Conservation (phyloP, 2,797 vertebrate species). For the Smutsia temminckii region DNA sequence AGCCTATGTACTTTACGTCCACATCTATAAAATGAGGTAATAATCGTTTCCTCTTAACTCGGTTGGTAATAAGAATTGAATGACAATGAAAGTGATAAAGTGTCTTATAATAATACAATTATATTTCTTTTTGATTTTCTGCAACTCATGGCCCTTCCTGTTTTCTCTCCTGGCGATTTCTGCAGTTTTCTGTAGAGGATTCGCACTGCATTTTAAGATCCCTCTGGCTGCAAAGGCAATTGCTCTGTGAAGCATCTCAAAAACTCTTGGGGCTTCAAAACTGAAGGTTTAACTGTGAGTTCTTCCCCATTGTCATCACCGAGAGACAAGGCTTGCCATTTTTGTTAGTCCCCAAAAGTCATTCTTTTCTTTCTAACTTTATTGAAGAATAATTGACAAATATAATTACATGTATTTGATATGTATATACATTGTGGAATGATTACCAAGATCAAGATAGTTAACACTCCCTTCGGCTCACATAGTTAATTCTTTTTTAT, state of each 20-base stretch:
- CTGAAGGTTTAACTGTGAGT: background rate
- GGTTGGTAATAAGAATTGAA: background rate
- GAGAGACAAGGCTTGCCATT: background rate
- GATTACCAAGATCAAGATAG: background rate
- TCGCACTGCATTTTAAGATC: background rate
- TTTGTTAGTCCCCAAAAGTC: background rate
- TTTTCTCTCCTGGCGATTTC: background rate
- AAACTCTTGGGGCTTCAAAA: background rate
- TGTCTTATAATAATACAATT: background rate
- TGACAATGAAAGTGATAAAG: background rate
- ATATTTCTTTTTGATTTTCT: background rate
- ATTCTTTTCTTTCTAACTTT: background rate
- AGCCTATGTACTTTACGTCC: background rate
- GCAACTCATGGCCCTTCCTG: background rate
- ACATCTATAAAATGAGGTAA: background rate
- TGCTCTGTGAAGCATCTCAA: background rate
- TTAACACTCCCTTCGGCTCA: background rate
- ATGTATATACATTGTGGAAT: background rate
- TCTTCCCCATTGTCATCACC: background rate
- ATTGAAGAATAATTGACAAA: background rate
- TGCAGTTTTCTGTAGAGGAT: background rate
- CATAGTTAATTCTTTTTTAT: background rate
- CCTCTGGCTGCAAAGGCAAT: background rate
- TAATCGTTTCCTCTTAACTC: background rate
- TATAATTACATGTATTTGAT: background rate